Evolutionary conservation across 1,140 invertebrate species (phyloP), one percentile per base, ranked within the genome.

Genomic region (Cyclina sinensis): DNA sequence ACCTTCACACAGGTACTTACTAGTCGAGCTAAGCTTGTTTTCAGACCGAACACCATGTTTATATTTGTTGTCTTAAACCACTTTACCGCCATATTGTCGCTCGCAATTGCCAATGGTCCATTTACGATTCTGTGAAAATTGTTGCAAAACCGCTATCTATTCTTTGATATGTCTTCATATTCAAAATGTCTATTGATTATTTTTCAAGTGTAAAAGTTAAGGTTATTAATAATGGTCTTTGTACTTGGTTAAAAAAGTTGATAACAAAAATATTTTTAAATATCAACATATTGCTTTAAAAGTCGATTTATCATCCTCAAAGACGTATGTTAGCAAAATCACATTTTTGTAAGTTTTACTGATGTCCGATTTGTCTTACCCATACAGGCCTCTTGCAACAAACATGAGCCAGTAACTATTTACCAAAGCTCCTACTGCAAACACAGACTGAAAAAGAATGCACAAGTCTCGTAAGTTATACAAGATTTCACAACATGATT

Each of bases 331-430:
- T n/a, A n/a, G n/a, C n/a, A n/a, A n/a, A n/a, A n/a, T n/a, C n/a
- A n/a, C n/a, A n/a, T n/a, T n/a, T n/a, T n/a, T n/a, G n/a, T n/a
- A n/a, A n/a, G n/a, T n/a, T n/a, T n/a, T n/a, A n/a, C n/a, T n/a
- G 5, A 39, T 39, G 1, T 30, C 14, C 32, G 9, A n/a, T 24
- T 27, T 7, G 1, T 1, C 39, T 68, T 83, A 86, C 83, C 83
- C 83, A 70, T 51, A 86, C 0, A 76, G 4, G 24, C 39, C 65
- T 21, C 68, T 86, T 11, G 68, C 43, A n/a, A 74, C 70, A 48
- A 46, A 86, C 83, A 86, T 86, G 18, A 39, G 14, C 68, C 68
- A 76, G 48, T 86, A 86, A 43, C 51, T 86, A 11, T 74, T 51
- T 18, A 76, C n/a, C 0, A 86, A 21, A 57, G 83, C 83, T 27